phyloP scores from a whole-genome alignment of 2,113 vertebrate species.

The Bucco capensis region DNA sequence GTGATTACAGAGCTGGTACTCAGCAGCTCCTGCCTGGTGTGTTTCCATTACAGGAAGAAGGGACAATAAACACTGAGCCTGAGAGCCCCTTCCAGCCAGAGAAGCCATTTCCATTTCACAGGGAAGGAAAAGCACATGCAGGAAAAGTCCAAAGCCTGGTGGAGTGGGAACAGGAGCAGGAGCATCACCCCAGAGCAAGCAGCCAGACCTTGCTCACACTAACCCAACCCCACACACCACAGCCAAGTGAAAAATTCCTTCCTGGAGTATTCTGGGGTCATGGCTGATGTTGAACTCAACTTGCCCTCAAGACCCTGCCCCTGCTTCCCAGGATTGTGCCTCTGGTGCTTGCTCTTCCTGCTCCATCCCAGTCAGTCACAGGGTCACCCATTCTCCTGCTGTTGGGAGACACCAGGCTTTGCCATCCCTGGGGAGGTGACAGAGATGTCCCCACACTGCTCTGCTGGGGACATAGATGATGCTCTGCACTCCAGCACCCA shows the following conservation, averaged over 20 bases:
- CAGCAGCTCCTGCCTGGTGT: neutral
- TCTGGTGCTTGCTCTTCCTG: neutral
- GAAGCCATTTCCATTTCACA: neutral
- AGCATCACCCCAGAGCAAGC: neutral
- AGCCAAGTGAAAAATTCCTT: neutral
- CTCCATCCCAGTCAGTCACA: neutral
- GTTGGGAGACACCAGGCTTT: neutral
- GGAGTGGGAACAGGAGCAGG: neutral
- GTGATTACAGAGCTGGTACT: neutral
- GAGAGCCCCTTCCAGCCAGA: neutral
- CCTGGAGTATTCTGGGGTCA: neutral
- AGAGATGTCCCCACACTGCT: neutral
- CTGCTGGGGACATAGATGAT: fast-evolving
- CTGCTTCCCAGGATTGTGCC: neutral
- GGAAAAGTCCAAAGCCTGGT: neutral
- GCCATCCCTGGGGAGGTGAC: neutral
- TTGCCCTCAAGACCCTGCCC: neutral
- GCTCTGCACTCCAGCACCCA: neutral
- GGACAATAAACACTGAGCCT: neutral
- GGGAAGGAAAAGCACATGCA: neutral
- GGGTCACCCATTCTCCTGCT: neutral
- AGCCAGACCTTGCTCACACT: neutral
- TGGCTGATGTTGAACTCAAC: neutral
- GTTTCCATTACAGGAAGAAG: neutral
- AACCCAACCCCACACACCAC: fast-evolving